Conservation (phyloP, 2,797 vertebrate genomes). For the Periophthalmus magnuspinnatus region DNA sequence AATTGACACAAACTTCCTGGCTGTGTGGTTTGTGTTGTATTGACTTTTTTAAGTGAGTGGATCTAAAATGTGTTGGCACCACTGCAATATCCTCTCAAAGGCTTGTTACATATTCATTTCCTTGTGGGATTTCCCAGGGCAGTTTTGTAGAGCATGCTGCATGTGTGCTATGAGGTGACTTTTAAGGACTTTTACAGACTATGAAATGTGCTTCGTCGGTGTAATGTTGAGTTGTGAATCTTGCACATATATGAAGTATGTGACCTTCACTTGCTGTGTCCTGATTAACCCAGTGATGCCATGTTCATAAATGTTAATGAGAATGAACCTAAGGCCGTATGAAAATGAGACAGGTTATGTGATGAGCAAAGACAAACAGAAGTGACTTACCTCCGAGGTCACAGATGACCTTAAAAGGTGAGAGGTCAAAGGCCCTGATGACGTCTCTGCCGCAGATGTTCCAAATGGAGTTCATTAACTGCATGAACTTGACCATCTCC, state of each 20-base stretch:
- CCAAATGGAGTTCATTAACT: conserved; percentile 85
- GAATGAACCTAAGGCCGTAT: conserved; percentile 40
- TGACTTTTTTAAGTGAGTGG: neutral
- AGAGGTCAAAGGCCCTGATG: conserved; percentile 79
- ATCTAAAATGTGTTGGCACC: neutral
- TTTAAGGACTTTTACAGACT: conserved; percentile 1
- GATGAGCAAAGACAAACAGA: conserved; percentile 1
- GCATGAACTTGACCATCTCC: conserved; percentile 85
- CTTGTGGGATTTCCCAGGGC: neutral
- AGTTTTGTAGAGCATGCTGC: too few relatives aligned
- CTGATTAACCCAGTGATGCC: conserved; percentile 28
- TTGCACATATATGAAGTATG: conserved; percentile 18
- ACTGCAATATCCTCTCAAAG: neutral
- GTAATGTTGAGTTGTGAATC: conserved; percentile 13
- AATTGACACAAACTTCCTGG: neutral
- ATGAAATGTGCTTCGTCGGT: neutral
- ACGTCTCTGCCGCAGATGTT: conserved; percentile 81
- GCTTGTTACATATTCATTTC: neutral
- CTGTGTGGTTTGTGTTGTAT: neutral
- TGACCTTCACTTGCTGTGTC: conserved; percentile 35
- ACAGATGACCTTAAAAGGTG: conserved; percentile 76
- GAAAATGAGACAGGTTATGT: conserved; percentile 33
- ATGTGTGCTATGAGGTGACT: conserved; percentile 26
- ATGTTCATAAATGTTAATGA: conserved; percentile 58
- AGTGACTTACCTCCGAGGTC: conserved; percentile 80